Evolutionary conservation across 2,113 vertebrate genomes (phyloP), one percentile per base, ranked within the genome.

Genomic region (Apeltes quadracus): DNA sequence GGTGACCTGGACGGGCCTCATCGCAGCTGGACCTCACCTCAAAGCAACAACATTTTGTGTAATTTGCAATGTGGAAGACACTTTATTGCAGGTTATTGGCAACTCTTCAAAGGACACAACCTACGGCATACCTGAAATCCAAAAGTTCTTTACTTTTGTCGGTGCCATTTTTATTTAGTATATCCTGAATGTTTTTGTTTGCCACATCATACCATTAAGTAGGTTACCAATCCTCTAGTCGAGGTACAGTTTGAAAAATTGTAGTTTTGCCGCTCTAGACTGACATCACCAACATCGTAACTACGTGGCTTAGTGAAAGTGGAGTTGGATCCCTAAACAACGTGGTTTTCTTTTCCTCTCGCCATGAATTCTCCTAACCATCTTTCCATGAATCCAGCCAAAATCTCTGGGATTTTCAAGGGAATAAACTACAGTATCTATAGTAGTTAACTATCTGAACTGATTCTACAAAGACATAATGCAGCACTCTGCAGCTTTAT

Each of bases 341-440:
- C 0, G 32, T 6, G 2, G 32, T 34, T 34, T 4, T 34, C 32
- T 34, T 34, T 34, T 34, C 32, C 32, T 34, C 32, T 34, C 32
- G 5, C 7, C 32, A 7, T 34, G 32, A 34, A 34, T 34, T 34
- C 32, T 34, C 32, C 32, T 34, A 34, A 34, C 32, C 32, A 34
- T 34, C 32, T 34, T 34, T 7, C 6, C 32, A 7, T 34, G 5
- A 61, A 77, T 59, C 72, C 64, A 57, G 61, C 69, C 76, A 23
- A 77, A 79, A 79, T 78, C 83, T 85, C n/a, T n/a, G n/a, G n/a
- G n/a, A 83, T 86, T 82, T 86, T 71, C 62, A 84, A 81, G 69
- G 78, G 69, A 85, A 81, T 85, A 86, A 86, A 87, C 64, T 46
- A 88, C 65, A 81, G 81, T 74, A 84, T 83, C 82, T 81, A 73